These are phyloP conservation scores for Dipodomys merriami DNA, from an alignment of 2,113 vertebrate genomes.

Conservation along the genomic window DNA sequence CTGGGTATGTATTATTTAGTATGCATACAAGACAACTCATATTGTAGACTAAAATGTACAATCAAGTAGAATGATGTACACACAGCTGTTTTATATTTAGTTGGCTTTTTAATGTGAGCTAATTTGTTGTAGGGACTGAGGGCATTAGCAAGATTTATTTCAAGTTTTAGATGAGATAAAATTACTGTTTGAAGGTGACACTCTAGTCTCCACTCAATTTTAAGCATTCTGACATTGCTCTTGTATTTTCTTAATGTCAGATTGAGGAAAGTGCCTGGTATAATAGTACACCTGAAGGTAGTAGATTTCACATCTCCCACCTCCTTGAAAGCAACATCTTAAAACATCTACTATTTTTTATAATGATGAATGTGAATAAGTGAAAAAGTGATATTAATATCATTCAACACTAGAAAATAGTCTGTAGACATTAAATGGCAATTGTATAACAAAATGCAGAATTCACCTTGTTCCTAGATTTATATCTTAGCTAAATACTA, in stretches of 20 bases:
- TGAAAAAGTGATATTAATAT: constrained; percentile 52
- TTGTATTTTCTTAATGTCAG: constrained; percentile 46
- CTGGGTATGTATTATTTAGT: constrained; percentile 71
- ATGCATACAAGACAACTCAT: constrained; percentile 72
- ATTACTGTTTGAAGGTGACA: constrained; percentile 72
- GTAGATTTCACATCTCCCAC: not conserved
- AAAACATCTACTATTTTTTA: constrained; percentile 26
- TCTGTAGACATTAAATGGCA: constrained; percentile 20
- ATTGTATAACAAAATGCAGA: constrained; percentile 43
- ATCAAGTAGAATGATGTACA: constrained; percentile 70
- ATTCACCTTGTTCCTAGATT: constrained; percentile 60
- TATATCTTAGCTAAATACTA: constrained; percentile 39
- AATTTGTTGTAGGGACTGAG: constrained; percentile 68
- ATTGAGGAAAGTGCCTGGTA: constrained; percentile 7
- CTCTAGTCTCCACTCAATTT: constrained; percentile 57
- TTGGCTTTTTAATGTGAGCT: constrained; percentile 68
- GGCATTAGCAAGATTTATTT: constrained; percentile 77
- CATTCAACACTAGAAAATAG: constrained; percentile 46
- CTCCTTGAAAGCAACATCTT: constrained; percentile 39
- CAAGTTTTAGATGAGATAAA: constrained; percentile 58
- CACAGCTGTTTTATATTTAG: constrained; percentile 77
- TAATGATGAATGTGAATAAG: constrained; percentile 54
- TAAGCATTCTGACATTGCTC: not conserved
- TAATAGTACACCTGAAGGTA: constrained; percentile 15
- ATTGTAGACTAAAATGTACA: constrained; percentile 64